Percentiles rank a stretch among this genome's conserved stretches.
phyloP scores from a whole-genome alignment of 2,888 invertebrate genomes.

The Patella ulyssiponensis region DNA sequence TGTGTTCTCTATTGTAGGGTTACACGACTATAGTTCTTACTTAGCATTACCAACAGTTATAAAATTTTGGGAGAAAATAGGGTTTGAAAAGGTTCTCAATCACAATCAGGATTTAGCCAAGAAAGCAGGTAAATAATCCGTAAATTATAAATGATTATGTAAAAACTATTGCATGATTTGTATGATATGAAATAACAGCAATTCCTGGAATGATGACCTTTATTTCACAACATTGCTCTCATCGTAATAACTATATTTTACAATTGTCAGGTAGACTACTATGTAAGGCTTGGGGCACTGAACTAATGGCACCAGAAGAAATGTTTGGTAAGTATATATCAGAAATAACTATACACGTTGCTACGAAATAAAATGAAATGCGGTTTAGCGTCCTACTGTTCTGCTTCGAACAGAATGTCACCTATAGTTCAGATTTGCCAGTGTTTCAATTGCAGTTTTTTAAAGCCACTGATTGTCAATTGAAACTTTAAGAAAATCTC shows the following conservation, averaged over 20 bases:
- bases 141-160: background rate
- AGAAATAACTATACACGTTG: no score
- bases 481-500: no score
- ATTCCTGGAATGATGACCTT: background rate
- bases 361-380: no score
- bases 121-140: slow-evolving; percentile 53
- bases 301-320: slow-evolving; percentile 52
- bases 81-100: slow-evolving; percentile 44
- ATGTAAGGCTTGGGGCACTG: slow-evolving; percentile 55
- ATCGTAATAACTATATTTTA: background rate
- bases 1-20: slow-evolving; percentile 44
- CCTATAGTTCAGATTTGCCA: no score
- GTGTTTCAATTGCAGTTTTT: no score
- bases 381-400: no score
- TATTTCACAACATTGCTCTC: slow-evolving; percentile 9
- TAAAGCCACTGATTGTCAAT: no score
- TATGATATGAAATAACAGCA: no score
- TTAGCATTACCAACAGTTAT: slow-evolving; percentile 63
- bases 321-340: slow-evolving; percentile 60
- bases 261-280: slow-evolving; percentile 51
- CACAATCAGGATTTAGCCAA: slow-evolving; percentile 55
- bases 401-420: no score
- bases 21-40: slow-evolving; percentile 68
- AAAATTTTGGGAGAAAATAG: slow-evolving; percentile 64
- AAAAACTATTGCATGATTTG: no score